Evolutionary conservation across 2,797 vertebrate species (phyloP), one percentile per base, ranked within the genome.

Genomic region (Naso thynnoides): DNA sequence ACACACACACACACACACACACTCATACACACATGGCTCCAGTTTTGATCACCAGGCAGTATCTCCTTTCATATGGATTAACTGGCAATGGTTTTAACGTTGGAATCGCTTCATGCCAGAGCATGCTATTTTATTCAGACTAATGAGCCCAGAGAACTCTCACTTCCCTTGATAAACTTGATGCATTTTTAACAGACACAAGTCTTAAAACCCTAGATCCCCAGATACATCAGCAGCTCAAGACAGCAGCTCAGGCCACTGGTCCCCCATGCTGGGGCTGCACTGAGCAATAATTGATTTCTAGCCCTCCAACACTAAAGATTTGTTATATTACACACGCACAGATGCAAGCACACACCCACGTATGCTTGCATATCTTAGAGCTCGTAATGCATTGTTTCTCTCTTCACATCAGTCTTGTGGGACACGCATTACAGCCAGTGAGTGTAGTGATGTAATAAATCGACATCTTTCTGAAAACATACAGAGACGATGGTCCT

Each of bases 171-270:
- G 86, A 93, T 95, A 91, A 93, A 93, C 91, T 92, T 85, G 83
- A 93, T 93, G 85, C 90, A 93, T 94, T 92, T 94, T 94, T 95
- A 94, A 94, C 90, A 85, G 88, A 90, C 85, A 85, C 59, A 71
- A 86, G 89, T 90, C 78, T 79, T 82, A 90, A 88, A 88, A 73
- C 70, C 87, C 77, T 70, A 72, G 64, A 84, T 88, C 81, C 76
- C 73, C 54, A 36, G 65, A 84, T 77, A 70, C 81, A 84, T 85
- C 83, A 79, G 72, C 71, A 54, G 76, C 85, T 84, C 77, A 50
- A 62, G 56, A 44, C 86, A 78, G 73, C 21, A 39, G 42, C 83
- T 85, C 63, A 78, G 86, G 84, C 73, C 85, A 56, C 64, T 80
- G 81, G 78, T 78, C 82, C 73, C 69, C 61, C 74, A 86, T 61